phyloP scores from a whole-genome alignment of 2,888 invertebrate species.

The Erpobdella octoculata region DNA sequence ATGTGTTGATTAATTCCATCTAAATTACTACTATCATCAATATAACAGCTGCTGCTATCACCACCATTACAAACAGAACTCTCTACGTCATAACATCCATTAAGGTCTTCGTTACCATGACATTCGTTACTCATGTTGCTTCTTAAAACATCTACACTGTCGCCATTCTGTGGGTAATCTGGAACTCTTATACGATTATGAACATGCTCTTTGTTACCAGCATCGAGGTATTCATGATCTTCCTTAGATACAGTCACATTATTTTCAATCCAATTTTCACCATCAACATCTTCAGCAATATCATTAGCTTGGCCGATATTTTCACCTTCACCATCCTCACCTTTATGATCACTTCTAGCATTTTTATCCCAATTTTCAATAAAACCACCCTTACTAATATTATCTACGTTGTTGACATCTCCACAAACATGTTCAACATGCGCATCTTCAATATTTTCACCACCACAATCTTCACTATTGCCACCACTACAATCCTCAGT shows the following conservation, averaged over 20 bases:
- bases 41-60: not conserved
- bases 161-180: too few relatives aligned
- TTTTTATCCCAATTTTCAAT: too few relatives aligned
- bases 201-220: too few relatives aligned
- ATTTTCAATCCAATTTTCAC: not conserved
- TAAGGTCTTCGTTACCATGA: too few relatives aligned
- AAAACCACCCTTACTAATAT: too few relatives aligned
- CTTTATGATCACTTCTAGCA: not conserved
- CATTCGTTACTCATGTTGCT: too few relatives aligned
- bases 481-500: not conserved
- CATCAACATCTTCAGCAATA: not conserved
- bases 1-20: too few relatives aligned
- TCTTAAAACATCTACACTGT: too few relatives aligned
- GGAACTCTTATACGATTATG: too few relatives aligned
- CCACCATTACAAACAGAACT: not conserved
- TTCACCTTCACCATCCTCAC: not conserved
- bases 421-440: not conserved
- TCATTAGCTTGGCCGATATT: not conserved
- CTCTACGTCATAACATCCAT: too few relatives aligned
- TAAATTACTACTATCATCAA: not conserved
- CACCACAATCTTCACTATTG: not conserved
- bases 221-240: too few relatives aligned
- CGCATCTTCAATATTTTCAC: not conserved
- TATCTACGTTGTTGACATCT: not conserved
- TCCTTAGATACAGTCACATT: not conserved